Percentiles rank a stretch among this genome's conserved stretches.
These are phyloP conservation scores for Sitophilus oryzae DNA, from an alignment of 1,140 invertebrate genomes.

Conservation along the genomic window DNA sequence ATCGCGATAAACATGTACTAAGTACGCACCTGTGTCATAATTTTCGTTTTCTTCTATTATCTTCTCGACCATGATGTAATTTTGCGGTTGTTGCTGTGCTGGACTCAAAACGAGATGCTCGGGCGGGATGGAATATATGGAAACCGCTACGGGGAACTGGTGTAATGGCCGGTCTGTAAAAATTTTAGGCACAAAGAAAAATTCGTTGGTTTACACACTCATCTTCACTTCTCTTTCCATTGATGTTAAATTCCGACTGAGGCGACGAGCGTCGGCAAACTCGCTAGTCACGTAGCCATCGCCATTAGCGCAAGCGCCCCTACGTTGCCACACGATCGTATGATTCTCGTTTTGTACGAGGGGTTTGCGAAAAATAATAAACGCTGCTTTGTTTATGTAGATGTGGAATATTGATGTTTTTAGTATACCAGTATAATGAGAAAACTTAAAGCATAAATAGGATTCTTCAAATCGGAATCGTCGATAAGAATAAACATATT, in stretches of 20 bases:
- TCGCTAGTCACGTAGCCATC: slow-evolving; percentile 31
- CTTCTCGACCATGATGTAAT: slow-evolving; percentile 39
- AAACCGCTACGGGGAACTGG: slow-evolving; percentile 19
- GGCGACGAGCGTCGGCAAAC: slow-evolving; percentile 11
- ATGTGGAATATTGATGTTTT: too few relatives aligned
- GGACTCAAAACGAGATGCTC: slow-evolving; percentile 1
- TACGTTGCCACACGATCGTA: slow-evolving; percentile 32
- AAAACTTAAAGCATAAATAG: not conserved
- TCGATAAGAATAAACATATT: too few relatives aligned
- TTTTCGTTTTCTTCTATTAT: slow-evolving; percentile 41
- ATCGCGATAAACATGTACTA: too few relatives aligned
- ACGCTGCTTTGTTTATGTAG: too few relatives aligned
- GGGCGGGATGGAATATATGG: slow-evolving; percentile 13
- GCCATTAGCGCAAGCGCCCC: slow-evolving; percentile 20
- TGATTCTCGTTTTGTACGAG: slow-evolving; percentile 24
- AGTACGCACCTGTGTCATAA: slow-evolving; percentile 37
- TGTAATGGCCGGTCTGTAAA: slow-evolving; percentile 32
- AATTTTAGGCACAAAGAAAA: slow-evolving; percentile 40
- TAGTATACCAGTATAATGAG: too few relatives aligned
- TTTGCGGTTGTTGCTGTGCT: slow-evolving; percentile 8
- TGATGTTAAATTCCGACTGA: slow-evolving; percentile 42
- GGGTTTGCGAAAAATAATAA: not conserved
- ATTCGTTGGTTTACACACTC: slow-evolving; percentile 35
- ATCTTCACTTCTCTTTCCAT: slow-evolving; percentile 34
- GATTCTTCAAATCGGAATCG: too few relatives aligned